Evolutionary conservation across 2,113 vertebrate species (phyloP), one percentile per base, ranked within the genome.

Genomic region (Aldabrachelys gigantea): DNA sequence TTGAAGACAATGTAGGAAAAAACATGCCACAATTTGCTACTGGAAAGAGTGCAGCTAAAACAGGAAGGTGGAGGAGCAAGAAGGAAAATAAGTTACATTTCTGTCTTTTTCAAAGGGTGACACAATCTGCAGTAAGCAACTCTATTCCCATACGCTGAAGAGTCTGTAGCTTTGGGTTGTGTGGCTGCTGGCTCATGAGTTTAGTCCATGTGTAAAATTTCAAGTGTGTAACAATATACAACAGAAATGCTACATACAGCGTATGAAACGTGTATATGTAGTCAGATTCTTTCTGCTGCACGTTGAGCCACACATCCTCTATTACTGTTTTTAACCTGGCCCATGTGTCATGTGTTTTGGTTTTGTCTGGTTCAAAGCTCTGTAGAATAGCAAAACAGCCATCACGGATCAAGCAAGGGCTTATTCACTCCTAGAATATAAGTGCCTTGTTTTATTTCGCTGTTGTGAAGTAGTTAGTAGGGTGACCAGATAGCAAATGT

Each of bases 391-490:
- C 69, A 87, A 91, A 87, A 54, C 69, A 84, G n/a, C 50, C 31
- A 91, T 90, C 92, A 27, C 57, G 75, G 82, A 65, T 56, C 82
- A 87, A 87, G 75, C 69, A 93, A 91, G 89, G 47, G 54, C 79
- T 38, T 91, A 85, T 75, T 57, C 81, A 10, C 78, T 79, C 16
- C 47, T 47, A 31, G 31, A 47, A 47, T 79, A 85, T 11, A 85
- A 87, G 38, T 87, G 31, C 57, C 90, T 91, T 31, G 13, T 0
- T 0, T 52, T 95, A 82, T 91, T 94, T 31, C 53, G 90, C 78
- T 84, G 69, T 94, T 93, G 91, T 82, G 69, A 85, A 96, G 69
- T 76, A 90, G 84, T 85, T 83, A 69, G 90, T 93, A 50, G 50
- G 50, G 50, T 50, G 50, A 50, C 14, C 50, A 50, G 50, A 50